phyloP scores from a whole-genome alignment of 2,113 vertebrate genomes.

The Dasyprocta punctata region DNA sequence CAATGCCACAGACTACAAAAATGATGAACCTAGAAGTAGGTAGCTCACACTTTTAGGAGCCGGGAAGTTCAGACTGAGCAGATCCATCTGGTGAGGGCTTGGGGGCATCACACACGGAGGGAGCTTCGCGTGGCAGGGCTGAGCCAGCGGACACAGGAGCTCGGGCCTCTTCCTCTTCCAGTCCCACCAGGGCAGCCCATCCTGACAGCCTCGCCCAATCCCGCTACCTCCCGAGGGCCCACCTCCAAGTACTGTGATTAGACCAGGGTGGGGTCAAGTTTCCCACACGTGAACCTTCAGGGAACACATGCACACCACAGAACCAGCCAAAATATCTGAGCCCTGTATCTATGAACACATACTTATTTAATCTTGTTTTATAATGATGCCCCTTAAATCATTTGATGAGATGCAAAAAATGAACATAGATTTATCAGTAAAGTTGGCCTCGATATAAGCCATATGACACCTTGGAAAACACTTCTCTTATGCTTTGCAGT shows the following conservation, averaged over 20 bases:
- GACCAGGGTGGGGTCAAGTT: background rate
- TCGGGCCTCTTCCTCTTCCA: background rate
- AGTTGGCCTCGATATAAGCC: background rate
- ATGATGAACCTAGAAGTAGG: background rate
- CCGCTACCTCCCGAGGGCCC: background rate
- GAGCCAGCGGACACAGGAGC: background rate
- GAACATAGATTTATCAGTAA: background rate
- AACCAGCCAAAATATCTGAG: background rate
- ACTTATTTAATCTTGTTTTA: background rate
- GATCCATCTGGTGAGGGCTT: background rate
- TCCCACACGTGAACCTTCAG: background rate
- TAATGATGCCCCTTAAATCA: background rate
- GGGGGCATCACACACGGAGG: background rate
- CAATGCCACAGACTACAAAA: background rate
- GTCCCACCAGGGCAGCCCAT: fast-evolving
- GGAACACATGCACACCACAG: background rate
- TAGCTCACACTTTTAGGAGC: too few relatives aligned
- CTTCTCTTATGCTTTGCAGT: background rate
- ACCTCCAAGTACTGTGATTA: background rate
- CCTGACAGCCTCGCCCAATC: fast-evolving
- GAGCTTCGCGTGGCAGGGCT: too few relatives aligned
- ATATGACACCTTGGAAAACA: background rate
- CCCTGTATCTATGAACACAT: background rate
- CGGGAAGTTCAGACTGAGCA: background rate
- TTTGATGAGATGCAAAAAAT: background rate